A percentile compares a stretch with the other conserved stretches of the same genome.
These are phyloP conservation scores for Hydrochoerus hydrochaeris DNA, from an alignment of 2,113 vertebrate genomes.

Conservation along the genomic window DNA sequence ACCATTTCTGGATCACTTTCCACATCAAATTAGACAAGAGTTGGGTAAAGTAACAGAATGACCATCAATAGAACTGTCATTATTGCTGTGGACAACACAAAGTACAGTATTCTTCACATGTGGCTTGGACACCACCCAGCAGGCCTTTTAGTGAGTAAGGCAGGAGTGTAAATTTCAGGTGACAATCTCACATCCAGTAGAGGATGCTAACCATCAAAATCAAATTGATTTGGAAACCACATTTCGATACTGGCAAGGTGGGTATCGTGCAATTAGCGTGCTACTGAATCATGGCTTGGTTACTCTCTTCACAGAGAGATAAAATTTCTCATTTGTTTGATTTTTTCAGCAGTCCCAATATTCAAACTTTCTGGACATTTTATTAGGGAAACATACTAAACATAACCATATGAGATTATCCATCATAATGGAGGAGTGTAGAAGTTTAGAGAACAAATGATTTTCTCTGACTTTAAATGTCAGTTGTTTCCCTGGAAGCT, in stretches of 20 bases:
- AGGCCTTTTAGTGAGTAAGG: neutral
- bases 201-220: neutral
- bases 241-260: neutral
- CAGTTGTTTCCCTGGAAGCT: neutral
- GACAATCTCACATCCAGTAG: neutral
- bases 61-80: neutral
- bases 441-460: neutral
- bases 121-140: neutral
- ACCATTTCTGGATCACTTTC: neutral
- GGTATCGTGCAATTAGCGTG: neutral
- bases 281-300: neutral
- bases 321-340: neutral
- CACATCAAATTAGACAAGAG: neutral
- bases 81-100: neutral
- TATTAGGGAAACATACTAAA: neutral
- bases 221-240: neutral
- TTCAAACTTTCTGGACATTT: neutral
- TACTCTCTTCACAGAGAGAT: neutral
- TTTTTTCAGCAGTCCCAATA: neutral
- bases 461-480: neutral
- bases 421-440: neutral
- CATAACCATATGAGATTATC: rapidly evolving
- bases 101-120: neutral
- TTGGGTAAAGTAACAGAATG: neutral
- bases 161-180: neutral